Base-by-base conservation (phyloP, 2,113 vertebrate genomes). In the Chascanopsetta lugubris region DNA sequence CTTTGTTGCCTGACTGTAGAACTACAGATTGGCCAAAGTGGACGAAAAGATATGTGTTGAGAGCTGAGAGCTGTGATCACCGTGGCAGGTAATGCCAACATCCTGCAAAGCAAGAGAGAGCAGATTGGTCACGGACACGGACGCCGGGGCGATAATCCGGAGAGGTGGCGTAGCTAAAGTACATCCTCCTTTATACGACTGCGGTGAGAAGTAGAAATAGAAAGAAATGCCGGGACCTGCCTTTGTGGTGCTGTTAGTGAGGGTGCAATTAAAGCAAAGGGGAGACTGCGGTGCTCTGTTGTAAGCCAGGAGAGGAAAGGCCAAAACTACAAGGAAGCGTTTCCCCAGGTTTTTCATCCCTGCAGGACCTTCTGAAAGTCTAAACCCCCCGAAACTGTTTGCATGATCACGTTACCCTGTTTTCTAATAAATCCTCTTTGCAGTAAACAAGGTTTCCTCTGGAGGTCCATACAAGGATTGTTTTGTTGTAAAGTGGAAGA, bases 361-460 rank as follows among this genome's bases (percentile, higher is more conserved):
- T 64, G 26, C 9, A 27, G 43, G 8, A 21, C 6, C 43, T 32
- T 79, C 42, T 30, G 54, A 79, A 65, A 73, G 69, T 54, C 40
- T 26, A 45, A 49, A 26, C 58, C 22, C 56, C n/a, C 43, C n/a
- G 17, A 27, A 55, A 49, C 18, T 59, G 54, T 74, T 73, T 69
- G 45, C 38, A 8, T 65, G 67, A 80, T 75, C 60, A 50, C 64
- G 76, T 65, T 74, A 47, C 48, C 0, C 0, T 60, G 55, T 60
- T 61, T 46, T 46, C 54, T 36, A 48, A 60, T 27, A 6, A 29
- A 46, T 61, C 54, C 15, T 38, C 6, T n/a, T n/a, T 36, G 45
- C 72, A 7, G 80, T 76, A 82, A 87, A 91, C 82, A 90, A 75
- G 50, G 22, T 49, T 4, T 49, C 60, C 40, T 83, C 69, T 48